A percentile compares a stretch with the other conserved stretches of the same genome.
Evolutionary conservation across 2,888 invertebrate genomes (phyloP).

Genomic region (Entomobrya proxima): DNA sequence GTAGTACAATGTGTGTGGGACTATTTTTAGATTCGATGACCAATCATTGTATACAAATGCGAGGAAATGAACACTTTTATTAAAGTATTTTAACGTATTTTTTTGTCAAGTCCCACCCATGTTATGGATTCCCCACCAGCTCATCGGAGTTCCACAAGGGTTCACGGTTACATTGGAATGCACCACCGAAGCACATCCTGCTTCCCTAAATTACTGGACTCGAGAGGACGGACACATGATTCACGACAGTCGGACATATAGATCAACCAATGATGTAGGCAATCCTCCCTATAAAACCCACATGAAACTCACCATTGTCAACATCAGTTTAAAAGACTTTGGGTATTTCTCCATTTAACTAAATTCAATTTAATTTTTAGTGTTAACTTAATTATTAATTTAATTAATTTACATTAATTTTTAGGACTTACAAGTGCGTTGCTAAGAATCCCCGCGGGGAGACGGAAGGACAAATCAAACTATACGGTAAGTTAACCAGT

Average conservation of each 20-base stretch:
- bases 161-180: constrained; percentile 92
- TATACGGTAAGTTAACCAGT: constrained; percentile 89
- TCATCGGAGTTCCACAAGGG: constrained; percentile 89
- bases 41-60: too few species aligned
- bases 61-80: too few species aligned
- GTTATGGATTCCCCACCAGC: constrained; percentile 93
- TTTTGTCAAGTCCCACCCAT: constrained; percentile 87
- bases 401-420: too few species aligned
- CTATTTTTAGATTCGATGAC: too few species aligned
- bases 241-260: constrained; percentile 88
- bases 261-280: constrained; percentile 81
- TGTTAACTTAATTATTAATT: constrained; percentile 91
- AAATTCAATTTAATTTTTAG: constrained; percentile 80
- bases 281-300: constrained; percentile 88
- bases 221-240: constrained; percentile 92
- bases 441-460: constrained; percentile 93
- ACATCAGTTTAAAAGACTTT: constrained; percentile 86
- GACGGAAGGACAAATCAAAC: constrained; percentile 91
- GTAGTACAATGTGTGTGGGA: too few species aligned
- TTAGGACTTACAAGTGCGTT: constrained; percentile 78
- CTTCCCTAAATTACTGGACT: constrained; percentile 93
- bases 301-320: constrained; percentile 89
- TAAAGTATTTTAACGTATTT: too few species aligned
- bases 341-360: too few species aligned
- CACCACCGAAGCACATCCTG: constrained; percentile 93